Evolutionary conservation across 64 coral and sea anemone species (phyloP).

Genomic region (Platygyra sinensis): DNA sequence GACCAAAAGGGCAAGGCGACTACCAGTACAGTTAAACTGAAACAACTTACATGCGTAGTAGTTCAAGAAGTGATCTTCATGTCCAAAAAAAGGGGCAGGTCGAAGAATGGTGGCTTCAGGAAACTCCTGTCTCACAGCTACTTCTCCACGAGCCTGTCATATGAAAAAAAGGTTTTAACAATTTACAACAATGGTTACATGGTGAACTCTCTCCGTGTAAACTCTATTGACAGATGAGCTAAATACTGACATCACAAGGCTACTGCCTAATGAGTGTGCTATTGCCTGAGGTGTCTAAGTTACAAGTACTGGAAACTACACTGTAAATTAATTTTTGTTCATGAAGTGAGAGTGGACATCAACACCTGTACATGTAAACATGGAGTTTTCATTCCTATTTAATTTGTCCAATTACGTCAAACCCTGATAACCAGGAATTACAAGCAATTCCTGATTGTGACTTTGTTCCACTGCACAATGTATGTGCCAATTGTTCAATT

Average conservation of each 20-base stretch:
- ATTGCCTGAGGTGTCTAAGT: not conserved
- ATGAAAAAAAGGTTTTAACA: not conserved
- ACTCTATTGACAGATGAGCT: too few species aligned
- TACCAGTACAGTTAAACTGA: too few species aligned
- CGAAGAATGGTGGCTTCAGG: slow-evolving; percentile 89
- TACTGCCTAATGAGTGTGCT: not conserved
- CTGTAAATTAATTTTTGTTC: not conserved
- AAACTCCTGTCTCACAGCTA: slow-evolving; percentile 87
- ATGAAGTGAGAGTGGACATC: not conserved
- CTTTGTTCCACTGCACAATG: too few species aligned
- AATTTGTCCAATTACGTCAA: too few species aligned
- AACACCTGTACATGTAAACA: not conserved
- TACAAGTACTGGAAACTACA: not conserved
- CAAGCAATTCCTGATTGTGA: too few species aligned
- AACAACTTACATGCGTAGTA: slow-evolving; percentile 93
- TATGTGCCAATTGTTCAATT: too few species aligned
- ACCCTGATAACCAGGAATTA: too few species aligned
- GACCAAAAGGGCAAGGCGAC: too few species aligned
- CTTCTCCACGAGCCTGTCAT: slow-evolving; percentile 73
- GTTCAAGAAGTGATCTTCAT: slow-evolving; percentile 94
- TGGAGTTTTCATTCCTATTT: not conserved
- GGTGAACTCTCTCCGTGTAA: too few species aligned
- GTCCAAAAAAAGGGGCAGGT: slow-evolving; percentile 80
- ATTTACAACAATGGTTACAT: not conserved
- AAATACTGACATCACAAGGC: too few species aligned